Evolutionary conservation across 30 jellyfish, hydroid and myxozoan species (phyloP).

Genomic region (Catostylus mosaicus): DNA sequence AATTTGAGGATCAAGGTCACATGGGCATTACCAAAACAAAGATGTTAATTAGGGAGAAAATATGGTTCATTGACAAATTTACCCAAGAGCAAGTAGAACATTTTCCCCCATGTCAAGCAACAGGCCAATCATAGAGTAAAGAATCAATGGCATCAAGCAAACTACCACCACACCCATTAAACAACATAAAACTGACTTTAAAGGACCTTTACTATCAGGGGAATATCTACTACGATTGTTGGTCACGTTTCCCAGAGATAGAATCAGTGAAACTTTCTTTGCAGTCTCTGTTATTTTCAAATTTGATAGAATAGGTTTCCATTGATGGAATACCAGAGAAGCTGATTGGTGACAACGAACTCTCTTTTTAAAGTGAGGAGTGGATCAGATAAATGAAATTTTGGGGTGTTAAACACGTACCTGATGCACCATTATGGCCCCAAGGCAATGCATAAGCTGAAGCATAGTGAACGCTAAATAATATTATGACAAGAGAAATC

Average conservation of each 20-base stretch:
- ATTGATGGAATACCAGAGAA: constrained; percentile 17
- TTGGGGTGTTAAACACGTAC: constrained; percentile 2
- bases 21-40: constrained; percentile 6
- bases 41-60: constrained; percentile 6
- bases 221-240: constrained; percentile 18
- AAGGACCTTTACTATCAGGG: constrained; percentile 36
- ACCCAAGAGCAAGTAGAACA: constrained; percentile 23
- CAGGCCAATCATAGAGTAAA: constrained; percentile 10
- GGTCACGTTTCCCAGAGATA: constrained; percentile 19
- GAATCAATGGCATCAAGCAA: constrained; percentile 30
- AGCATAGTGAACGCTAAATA: constrained; percentile 8
- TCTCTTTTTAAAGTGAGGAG: constrained; percentile 7
- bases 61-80: constrained; percentile 18
- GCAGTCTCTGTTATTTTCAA: constrained; percentile 2
- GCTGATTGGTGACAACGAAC: background rate
- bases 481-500: constrained; percentile 24
- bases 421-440: constrained; percentile 25
- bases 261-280: background rate
- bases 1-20: background rate
- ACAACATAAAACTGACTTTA: constrained; percentile 11
- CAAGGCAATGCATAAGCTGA: constrained; percentile 34
- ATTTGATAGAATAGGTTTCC: background rate
- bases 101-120: constrained; percentile 35
- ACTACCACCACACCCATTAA: constrained; percentile 36
- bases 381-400: background rate